Base-by-base conservation (phyloP, 2,113 vertebrate species). In the Sclerurus mexicanus region DNA sequence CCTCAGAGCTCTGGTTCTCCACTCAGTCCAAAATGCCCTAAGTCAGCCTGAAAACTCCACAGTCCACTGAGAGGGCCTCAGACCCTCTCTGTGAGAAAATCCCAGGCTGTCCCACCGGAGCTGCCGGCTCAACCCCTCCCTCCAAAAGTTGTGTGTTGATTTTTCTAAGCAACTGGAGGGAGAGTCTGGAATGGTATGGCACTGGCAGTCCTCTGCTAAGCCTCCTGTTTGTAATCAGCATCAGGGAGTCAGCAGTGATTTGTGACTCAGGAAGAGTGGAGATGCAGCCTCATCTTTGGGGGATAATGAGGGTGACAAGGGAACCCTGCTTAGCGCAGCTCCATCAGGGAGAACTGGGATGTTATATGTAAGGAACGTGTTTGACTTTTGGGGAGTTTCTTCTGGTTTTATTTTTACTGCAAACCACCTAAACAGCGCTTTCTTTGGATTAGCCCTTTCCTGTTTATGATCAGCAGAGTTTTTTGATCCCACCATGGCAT, bases 401-500 rank as follows among this genome's bases (percentile, higher is more conserved):
- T 85, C 27, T 20, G 12, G 4, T 37, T 55, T 77, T 22, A 7
- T 71, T 62, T 77, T 64, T 14, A 33, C 42, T n/a, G 24, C 53
- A 76, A 66, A 31, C 20, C 8, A 24, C 35, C 31, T 19, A 40
- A 63, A 12, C 1, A 4, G 4, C 0, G 3, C 35, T 91, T 52
- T 12, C 24, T 44, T 89, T 72, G 46, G 55, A 15, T 82, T 13
- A 46, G 20, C 63, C 59, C 42, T 68, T 80, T n/a, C 10, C 55
- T 27, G 0, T 69, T 80, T 50, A 5, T 30, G 12, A 35, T 37
- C 40, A 53, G 39, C 62, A 49, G 46, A 71, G 62, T 55, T 76
- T 73, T 58, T 37, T 3, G 1, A 30, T 53, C 10, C 7, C 3
- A 2, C 15, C 6, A 0, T 0, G 4, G 50, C 1, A 0, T 63